phyloP scores from a whole-genome alignment of 35 echinoderm and acorn worm species.

The Patiria miniata region DNA sequence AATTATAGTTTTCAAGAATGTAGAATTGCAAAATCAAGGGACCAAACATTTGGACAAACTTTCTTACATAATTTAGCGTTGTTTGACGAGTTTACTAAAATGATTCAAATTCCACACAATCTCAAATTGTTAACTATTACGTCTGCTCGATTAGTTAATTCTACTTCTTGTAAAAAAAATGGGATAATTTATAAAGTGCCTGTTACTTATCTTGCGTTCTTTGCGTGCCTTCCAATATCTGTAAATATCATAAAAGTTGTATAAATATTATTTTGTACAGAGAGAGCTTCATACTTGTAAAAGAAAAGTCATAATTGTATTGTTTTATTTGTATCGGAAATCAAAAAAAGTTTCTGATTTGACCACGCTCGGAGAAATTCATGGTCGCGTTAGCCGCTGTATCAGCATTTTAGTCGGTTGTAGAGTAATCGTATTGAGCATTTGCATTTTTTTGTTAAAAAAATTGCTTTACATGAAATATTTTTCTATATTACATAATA shows the following conservation, averaged over 20 bases:
- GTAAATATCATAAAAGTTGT: slow-evolving; percentile 2
- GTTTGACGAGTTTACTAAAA: no score
- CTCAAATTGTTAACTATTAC: no score
- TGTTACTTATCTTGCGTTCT: neutral
- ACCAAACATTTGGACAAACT: no score
- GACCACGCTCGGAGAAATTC: no score
- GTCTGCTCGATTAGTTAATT: neutral
- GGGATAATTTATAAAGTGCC: slow-evolving; percentile 18
- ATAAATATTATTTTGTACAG: slow-evolving; percentile 32
- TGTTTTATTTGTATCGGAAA: slow-evolving; percentile 12
- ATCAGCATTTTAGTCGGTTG: neutral
- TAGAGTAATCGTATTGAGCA: neutral
- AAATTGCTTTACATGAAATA: slow-evolving; percentile 8
- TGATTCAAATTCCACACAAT: no score
- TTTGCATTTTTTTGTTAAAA: neutral
- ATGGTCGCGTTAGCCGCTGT: neutral
- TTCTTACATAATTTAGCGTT: no score
- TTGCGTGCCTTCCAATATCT: slow-evolving; percentile 21
- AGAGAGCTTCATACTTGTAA: neutral
- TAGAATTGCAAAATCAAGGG: no score
- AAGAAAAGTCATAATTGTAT: neutral
- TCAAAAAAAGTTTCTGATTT: neutral
- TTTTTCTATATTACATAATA: slow-evolving; percentile 20
- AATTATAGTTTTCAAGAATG: neutral
- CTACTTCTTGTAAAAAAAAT: neutral